Conservation (phyloP, 2,888 invertebrate species). For the Diarsia dahlii region DNA sequence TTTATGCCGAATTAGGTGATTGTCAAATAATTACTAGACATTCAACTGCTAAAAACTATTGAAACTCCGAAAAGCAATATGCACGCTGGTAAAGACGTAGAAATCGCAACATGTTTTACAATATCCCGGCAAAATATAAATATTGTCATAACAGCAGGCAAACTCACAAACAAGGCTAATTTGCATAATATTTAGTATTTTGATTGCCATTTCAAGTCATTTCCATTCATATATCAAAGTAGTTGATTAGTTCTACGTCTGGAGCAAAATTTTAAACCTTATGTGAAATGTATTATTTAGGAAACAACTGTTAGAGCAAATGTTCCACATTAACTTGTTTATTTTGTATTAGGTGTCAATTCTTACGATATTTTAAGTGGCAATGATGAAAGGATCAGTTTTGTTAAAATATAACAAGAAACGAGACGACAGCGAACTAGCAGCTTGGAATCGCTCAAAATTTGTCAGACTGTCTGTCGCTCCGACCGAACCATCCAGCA, state of each 20-base stretch:
- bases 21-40: background rate
- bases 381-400: background rate
- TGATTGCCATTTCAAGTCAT: conserved; percentile 2
- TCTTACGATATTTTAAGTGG: background rate
- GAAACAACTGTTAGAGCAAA: conserved; percentile 16
- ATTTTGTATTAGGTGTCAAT: background rate
- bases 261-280: conserved; percentile 5
- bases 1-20: background rate
- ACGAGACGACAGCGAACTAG: background rate
- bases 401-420: conserved; percentile 1
- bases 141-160: conserved; percentile 24
- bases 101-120: conserved; percentile 7
- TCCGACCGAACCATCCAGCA: background rate
- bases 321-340: background rate
- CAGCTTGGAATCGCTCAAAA: conserved; percentile 4
- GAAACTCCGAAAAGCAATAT: background rate
- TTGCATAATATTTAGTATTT: conserved; percentile 22
- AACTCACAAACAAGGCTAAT: conserved; percentile 11
- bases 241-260: conserved; percentile 47
- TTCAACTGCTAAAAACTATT: background rate
- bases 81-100: background rate
- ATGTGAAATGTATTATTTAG: conserved; percentile 20
- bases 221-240: conserved; percentile 16
- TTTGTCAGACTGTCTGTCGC: background rate
- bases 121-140: conserved; percentile 26